Conservation (phyloP, 2,113 vertebrate genomes). For the Prionailurus bengalensis region DNA sequence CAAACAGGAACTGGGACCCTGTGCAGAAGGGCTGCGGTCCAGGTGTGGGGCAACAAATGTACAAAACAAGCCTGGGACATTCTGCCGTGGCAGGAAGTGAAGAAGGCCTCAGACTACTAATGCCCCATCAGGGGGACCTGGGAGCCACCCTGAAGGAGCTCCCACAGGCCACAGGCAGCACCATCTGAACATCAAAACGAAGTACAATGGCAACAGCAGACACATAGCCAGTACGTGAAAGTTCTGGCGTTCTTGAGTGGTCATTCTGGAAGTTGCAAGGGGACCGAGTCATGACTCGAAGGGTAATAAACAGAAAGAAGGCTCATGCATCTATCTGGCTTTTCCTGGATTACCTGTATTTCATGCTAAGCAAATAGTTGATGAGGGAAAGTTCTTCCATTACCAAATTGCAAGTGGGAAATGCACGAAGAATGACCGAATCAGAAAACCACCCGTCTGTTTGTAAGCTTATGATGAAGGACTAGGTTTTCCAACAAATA, state of each 20-base stretch:
- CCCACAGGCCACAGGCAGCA: background rate
- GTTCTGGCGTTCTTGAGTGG: too few species aligned
- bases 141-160: background rate
- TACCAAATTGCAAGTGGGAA: background rate
- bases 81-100: background rate
- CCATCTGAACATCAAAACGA: background rate
- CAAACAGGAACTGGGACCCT: background rate
- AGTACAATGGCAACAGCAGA: background rate
- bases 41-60: too few species aligned
- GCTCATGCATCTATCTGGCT: rapidly evolving
- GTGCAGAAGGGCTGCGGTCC: background rate
- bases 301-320: background rate
- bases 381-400: background rate
- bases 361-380: background rate
- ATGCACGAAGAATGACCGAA: background rate
- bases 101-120: background rate
- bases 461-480: background rate
- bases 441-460: background rate
- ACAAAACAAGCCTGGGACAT: background rate
- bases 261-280: background rate
- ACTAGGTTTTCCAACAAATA: background rate
- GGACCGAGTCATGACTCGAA: background rate
- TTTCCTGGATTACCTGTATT: background rate
- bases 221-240: background rate
- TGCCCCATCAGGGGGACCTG: background rate